phyloP scores from a whole-genome alignment of 1,140 invertebrate species.

The Agraylea sexmaculata region DNA sequence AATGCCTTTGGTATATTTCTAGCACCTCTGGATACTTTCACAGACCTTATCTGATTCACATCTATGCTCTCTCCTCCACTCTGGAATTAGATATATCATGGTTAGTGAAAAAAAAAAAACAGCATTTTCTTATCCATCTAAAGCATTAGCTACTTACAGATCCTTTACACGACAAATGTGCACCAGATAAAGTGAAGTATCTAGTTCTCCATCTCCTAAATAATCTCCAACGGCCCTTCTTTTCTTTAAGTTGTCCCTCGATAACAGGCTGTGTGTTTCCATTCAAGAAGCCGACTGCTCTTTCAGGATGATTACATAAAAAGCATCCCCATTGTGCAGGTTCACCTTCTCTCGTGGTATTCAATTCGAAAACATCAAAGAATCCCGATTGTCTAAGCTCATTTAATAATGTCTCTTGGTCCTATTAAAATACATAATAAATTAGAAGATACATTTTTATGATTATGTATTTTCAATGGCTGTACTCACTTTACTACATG shows the following conservation, averaged over 20 bases:
- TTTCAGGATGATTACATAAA: slow-evolving; percentile 83
- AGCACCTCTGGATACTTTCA: slow-evolving; percentile 74
- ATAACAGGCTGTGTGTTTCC: slow-evolving; percentile 63
- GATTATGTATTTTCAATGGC: slow-evolving; percentile 3
- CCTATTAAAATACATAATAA: slow-evolving; percentile 40
- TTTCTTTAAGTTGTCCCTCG: slow-evolving; percentile 88
- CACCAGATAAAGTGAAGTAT: slow-evolving; percentile 87
- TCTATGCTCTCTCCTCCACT: slow-evolving; percentile 65
- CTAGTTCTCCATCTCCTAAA: slow-evolving; percentile 83
- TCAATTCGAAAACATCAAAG: slow-evolving; percentile 84
- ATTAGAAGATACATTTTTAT: not conserved
- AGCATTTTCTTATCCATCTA: not conserved
- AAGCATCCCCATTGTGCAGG: slow-evolving; percentile 68
- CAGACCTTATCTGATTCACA: slow-evolving; percentile 83
- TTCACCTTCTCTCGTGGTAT: slow-evolving; percentile 35
- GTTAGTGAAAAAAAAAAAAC: slow-evolving; percentile 1
- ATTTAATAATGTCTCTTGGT: slow-evolving; percentile 72
- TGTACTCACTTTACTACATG: slow-evolving; percentile 58
- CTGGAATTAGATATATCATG: slow-evolving; percentile 31
- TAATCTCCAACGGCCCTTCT: slow-evolving; percentile 85
- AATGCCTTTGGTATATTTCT: slow-evolving; percentile 89
- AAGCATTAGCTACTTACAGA: slow-evolving; percentile 46
- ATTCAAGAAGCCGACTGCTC: slow-evolving; percentile 67
- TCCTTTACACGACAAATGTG: slow-evolving; percentile 78
- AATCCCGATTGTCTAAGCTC: slow-evolving; percentile 79